These are phyloP conservation scores for Carassius gibelio DNA, from an alignment of 2,113 vertebrate species.

Conservation along the genomic window DNA sequence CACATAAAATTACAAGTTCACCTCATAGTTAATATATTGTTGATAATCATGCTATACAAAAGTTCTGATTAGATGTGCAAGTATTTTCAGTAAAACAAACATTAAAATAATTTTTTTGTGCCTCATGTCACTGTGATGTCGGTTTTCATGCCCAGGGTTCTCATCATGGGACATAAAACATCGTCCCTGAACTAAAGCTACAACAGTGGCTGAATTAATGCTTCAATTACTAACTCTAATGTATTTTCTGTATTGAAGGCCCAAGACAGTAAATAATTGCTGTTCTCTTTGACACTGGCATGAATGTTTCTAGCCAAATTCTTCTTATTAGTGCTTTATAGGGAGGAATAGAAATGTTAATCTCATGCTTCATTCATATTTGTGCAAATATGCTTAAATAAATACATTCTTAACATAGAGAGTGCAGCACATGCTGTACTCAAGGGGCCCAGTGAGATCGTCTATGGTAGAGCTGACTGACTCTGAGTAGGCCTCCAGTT, in stretches of 20 bases:
- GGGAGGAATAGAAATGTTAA: background rate
- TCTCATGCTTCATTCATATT: background rate
- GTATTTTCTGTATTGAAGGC: too few relatives aligned
- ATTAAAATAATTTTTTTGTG: background rate
- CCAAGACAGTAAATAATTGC: background rate
- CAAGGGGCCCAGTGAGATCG: background rate
- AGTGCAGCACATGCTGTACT: background rate
- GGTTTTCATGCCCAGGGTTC: background rate
- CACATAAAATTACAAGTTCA: background rate
- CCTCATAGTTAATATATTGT: background rate
- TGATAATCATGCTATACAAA: conserved; percentile 12
- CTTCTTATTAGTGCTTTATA: background rate
- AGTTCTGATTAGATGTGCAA: background rate
- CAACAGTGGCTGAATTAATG: background rate
- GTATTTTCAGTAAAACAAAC: too few relatives aligned
- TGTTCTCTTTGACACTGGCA: background rate
- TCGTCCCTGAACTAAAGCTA: background rate
- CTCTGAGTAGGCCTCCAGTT: background rate
- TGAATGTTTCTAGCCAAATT: background rate
- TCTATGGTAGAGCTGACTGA: background rate
- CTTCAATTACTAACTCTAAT: background rate
- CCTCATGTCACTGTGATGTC: background rate
- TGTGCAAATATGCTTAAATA: background rate
- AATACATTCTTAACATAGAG: background rate
- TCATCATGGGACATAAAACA: too few relatives aligned